These are phyloP conservation scores for Onychomys torridus DNA, from an alignment of 2,797 vertebrate genomes.

Conservation along the genomic window DNA sequence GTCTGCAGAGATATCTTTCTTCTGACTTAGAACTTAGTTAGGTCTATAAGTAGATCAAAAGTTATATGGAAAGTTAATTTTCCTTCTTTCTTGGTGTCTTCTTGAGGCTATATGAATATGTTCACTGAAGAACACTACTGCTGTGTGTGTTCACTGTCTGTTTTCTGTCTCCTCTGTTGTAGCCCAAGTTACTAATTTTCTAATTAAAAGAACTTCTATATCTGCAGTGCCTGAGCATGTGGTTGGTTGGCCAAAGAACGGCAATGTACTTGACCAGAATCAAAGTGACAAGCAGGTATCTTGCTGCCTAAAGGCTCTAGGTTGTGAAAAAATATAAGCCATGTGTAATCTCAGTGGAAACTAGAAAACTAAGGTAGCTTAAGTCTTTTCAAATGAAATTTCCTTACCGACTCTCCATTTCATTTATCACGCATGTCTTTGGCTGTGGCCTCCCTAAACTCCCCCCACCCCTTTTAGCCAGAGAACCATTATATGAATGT, in stretches of 20 bases:
- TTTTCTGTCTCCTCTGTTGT: background rate
- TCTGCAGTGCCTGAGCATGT: constrained; percentile 2
- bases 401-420: background rate
- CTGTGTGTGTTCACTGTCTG: background rate
- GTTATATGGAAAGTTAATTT: constrained; percentile 16
- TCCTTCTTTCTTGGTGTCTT: background rate
- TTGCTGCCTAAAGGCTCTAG: constrained; percentile 28
- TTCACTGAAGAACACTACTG: background rate
- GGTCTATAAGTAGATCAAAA: background rate
- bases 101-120: background rate
- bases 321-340: constrained; percentile 6
- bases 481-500: background rate
- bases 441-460: background rate
- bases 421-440: background rate
- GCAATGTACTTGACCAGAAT: background rate
- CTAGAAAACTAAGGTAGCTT: background rate
- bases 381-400: constrained; percentile 1
- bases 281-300: background rate
- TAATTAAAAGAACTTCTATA: background rate
- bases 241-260: background rate
- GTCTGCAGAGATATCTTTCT: background rate
- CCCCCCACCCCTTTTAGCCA: background rate
- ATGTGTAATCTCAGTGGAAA: constrained; percentile 2
- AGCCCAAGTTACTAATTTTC: background rate
- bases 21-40: background rate